phyloP scores from a whole-genome alignment of 2,888 invertebrate genomes.

The Apantesis nais region DNA sequence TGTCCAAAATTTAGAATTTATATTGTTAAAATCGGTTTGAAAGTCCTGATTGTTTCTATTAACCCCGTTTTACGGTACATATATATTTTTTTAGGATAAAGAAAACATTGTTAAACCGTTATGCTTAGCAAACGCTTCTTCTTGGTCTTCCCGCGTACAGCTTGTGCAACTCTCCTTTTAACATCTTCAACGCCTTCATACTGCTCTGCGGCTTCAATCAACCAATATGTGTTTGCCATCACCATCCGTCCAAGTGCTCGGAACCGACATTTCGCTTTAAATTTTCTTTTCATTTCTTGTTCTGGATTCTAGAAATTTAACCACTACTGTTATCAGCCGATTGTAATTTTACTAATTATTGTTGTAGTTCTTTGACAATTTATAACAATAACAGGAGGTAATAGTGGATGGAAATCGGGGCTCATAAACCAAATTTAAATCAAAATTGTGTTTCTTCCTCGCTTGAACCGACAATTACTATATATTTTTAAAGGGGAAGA shows the following conservation, averaged over 20 bases:
- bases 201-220: constrained; percentile 80
- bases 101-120: constrained; percentile 58
- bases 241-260: constrained; percentile 84
- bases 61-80: no score
- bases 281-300: constrained; percentile 67
- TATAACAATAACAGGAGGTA: not conserved
- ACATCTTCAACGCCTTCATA: constrained; percentile 83
- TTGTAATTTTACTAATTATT: not conserved
- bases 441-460: not conserved
- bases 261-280: constrained; percentile 82
- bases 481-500: no score
- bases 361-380: not conserved
- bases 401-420: no score
- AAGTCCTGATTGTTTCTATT: not conserved
- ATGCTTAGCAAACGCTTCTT: constrained; percentile 81
- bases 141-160: constrained; percentile 77
- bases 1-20: no score
- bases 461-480: not conserved
- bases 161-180: constrained; percentile 83
- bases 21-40: no score
- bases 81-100: not conserved
- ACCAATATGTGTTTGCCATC: constrained; percentile 85
- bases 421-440: not conserved
- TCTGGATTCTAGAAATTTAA: constrained; percentile 69
- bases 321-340: not conserved